These are phyloP conservation scores for Pseudomyrmex cubaensis DNA, from an alignment of 1,140 invertebrate genomes.

Conservation along the genomic window DNA sequence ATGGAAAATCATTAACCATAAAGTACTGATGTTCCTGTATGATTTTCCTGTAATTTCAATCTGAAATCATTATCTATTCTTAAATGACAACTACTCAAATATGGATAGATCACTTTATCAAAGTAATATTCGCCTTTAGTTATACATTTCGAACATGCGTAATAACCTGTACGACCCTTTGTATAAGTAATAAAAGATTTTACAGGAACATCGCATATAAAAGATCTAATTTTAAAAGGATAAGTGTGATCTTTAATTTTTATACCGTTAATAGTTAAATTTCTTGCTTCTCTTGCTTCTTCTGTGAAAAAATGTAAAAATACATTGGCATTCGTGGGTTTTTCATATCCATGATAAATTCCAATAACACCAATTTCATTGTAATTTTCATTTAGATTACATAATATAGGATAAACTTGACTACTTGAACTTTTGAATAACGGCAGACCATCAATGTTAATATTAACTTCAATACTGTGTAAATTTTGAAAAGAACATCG, in stretches of 20 bases:
- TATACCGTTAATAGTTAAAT: slow-evolving; percentile 6
- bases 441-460: slow-evolving; percentile 15
- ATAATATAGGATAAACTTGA: slow-evolving; percentile 21
- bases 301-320: not conserved
- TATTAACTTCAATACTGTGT: not conserved
- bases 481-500: slow-evolving; percentile 1
- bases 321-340: not conserved
- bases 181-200: slow-evolving; percentile 13
- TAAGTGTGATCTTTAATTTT: not conserved
- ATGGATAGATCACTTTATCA: not conserved
- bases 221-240: slow-evolving; percentile 37
- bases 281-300: not conserved
- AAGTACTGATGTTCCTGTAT: slow-evolving; percentile 16
- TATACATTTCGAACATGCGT: not conserved
- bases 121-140: not conserved
- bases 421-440: slow-evolving; percentile 17
- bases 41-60: slow-evolving; percentile 12
- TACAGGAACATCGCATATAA: slow-evolving; percentile 12
- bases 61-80: slow-evolving; percentile 8
- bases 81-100: not conserved
- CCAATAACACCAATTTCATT: not conserved
- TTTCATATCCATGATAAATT: slow-evolving; percentile 13
- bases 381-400: not conserved
- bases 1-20: slow-evolving; percentile 6
- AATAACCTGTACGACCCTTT: slow-evolving; percentile 8